phyloP scores from a whole-genome alignment of 2,113 vertebrate genomes.

The Platysternon megacephalum region DNA sequence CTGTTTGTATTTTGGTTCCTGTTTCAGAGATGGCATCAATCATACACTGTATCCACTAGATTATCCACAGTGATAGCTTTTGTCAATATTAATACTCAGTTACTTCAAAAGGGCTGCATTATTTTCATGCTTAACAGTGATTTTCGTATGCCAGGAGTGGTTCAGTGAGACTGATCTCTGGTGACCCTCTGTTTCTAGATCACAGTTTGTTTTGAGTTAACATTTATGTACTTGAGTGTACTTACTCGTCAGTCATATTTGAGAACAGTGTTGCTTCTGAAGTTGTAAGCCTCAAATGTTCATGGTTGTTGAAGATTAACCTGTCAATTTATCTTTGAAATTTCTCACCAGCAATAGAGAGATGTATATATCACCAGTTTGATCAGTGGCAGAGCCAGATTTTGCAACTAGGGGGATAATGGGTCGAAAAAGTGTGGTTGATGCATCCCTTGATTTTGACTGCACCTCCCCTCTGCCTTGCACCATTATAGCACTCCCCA shows the following conservation, averaged over 20 bases:
- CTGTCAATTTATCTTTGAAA: neutral
- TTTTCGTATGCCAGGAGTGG: neutral
- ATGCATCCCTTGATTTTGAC: neutral
- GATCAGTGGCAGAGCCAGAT: neutral
- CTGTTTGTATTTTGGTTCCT: neutral
- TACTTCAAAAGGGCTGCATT: neutral
- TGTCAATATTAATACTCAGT: rapidly evolving
- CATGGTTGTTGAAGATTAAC: neutral
- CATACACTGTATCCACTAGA: neutral
- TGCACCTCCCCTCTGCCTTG: neutral
- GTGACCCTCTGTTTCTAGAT: rapidly evolving
- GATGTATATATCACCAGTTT: neutral
- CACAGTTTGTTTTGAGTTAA: neutral
- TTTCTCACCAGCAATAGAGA: neutral
- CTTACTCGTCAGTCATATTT: neutral
- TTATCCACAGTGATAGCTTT: neutral
- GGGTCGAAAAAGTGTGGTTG: neutral
- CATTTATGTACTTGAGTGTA: neutral
- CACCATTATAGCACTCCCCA: neutral
- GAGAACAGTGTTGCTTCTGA: neutral
- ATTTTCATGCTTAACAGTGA: neutral
- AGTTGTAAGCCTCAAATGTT: neutral
- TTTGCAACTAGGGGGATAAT: neutral
- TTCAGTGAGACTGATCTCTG: neutral
- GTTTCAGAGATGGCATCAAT: neutral